These are phyloP conservation scores for Heliconius cydno DNA, from an alignment of 2,888 invertebrate genomes.

Conservation along the genomic window DNA sequence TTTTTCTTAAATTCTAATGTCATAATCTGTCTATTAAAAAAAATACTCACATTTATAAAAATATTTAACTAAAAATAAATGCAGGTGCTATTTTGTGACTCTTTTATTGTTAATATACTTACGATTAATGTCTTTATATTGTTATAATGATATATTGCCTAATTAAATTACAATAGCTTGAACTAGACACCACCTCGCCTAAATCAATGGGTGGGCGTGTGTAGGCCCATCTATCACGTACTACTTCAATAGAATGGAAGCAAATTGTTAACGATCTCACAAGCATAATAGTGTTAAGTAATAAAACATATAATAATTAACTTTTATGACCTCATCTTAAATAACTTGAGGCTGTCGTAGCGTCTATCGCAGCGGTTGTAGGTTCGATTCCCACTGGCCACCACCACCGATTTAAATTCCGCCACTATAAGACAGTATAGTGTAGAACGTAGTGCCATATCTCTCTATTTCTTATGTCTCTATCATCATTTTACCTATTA, in stretches of 20 bases:
- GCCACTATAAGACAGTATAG: no score
- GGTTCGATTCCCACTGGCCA: no score
- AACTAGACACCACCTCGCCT: neutral
- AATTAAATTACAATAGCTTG: constrained; percentile 6
- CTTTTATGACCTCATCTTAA: neutral
- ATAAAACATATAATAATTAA: neutral
- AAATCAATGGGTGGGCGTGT: neutral
- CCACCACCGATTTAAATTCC: no score
- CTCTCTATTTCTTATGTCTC: no score
- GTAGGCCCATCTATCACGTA: constrained; percentile 10
- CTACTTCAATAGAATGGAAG: constrained; percentile 7
- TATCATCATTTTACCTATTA: neutral
- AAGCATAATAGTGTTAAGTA: neutral
- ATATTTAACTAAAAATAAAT: neutral
- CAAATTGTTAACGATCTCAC: neutral
- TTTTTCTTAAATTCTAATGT: neutral
- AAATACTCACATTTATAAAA: neutral
- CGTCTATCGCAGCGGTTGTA: no score
- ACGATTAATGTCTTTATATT: neutral
- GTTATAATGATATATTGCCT: constrained; percentile 17
- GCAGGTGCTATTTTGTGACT: neutral
- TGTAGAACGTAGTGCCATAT: no score
- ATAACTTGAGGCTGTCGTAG: neutral
- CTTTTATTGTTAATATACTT: neutral
- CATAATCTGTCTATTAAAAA: neutral